Evolutionary conservation across 2,888 invertebrate species (phyloP), one percentile per base, ranked within the genome.

Genomic region (Acleris laterana): DNA sequence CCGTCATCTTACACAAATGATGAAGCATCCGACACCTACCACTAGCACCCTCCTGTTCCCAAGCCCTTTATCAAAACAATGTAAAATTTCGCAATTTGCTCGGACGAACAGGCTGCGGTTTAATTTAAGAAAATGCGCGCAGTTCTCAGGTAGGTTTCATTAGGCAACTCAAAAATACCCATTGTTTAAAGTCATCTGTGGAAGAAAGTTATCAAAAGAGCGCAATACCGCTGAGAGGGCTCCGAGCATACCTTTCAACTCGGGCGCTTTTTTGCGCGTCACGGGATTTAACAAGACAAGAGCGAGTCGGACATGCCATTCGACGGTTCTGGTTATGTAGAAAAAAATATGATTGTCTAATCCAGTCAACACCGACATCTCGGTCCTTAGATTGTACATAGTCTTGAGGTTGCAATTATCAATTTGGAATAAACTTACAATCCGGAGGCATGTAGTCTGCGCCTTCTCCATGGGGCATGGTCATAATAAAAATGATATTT

Each of bases 101-200:
- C 44, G 16, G 38, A 32, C 61, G 44, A 57, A 56, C 42, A 50
- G 44, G 28, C 53, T 42, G 19, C 28, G 38, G 25, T 46, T 62
- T 57, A 17, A 56, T 57, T 62, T 38, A 38, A 50, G 61, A 51
- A 16, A 56, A 49, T 28, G 28, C 32, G 50, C 44, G 38, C 50
- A 56, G 32, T 52, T 56, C 51, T 51, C 46, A 62, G 48, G 66
- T 66, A 51, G 57, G 56, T 56, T 68, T 62, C 68, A 62, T 64
- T 65, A 68, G 59, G 60, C 71, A 62, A 38, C 68, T 69, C 69
- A 74, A 79, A 74, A 82, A 80, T 74, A 71, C 59, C 70, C 71
- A 77, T 81, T 77, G 78, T 79, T 69, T 75, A 69, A 70, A 72
- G 68, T 69, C 69, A 70, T 65, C 69, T 68, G 65, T 71, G 63